Base-by-base conservation (phyloP, 2,113 vertebrate species). In the Malaclemys terrapin region DNA sequence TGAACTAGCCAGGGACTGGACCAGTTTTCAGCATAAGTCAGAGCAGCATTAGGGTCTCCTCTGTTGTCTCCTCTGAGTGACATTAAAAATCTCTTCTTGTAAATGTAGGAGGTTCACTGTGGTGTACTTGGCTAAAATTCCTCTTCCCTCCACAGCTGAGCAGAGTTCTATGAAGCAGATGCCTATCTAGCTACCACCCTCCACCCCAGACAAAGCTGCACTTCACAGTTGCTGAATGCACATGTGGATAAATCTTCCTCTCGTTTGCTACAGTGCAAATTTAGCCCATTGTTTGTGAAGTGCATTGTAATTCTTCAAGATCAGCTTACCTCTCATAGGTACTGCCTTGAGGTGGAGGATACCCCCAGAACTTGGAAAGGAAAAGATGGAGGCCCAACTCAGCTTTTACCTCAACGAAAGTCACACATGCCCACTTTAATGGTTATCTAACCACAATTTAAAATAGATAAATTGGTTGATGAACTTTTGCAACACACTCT, bases 401-500 rank as follows among this genome's bases (percentile, higher is more conserved):
- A 92, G 52, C 84, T 83, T 59, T 83, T 91, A 29, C 24, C 47
- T 72, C 80, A 93, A 38, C 79, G 80, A 89, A 80, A 57, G 56
- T 62, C 6, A 10, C 54, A 24, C 6, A 1, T 24, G 69, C 90
- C 69, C 56, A 89, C 80, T 88, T 88, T 7, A 57, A 3, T 35
- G 89, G 31, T 42, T 42, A 75, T 75, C 91, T 62, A 50, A 72
- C 31, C 49, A n/a, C 57, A 86, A 45, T 20, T 92, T 88, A 72
- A 79, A 80, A 72, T 78, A 56, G 83, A 78, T 57, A 78, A 5
- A 45, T 8, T 38, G 38, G 62, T 5, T 94, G 91, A 86, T 81
- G 91, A 13, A 91, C 92, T 89, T 89, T 42, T 81, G 96, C 87
- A 92, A 88, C 4, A 57, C 38, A 89, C 54, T 54, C 22, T 78